Percentiles rank a stretch among this genome's conserved stretches.
Evolutionary conservation across 2,888 invertebrate genomes (phyloP).

Genomic region (Drosophila neonasuta): DNA sequence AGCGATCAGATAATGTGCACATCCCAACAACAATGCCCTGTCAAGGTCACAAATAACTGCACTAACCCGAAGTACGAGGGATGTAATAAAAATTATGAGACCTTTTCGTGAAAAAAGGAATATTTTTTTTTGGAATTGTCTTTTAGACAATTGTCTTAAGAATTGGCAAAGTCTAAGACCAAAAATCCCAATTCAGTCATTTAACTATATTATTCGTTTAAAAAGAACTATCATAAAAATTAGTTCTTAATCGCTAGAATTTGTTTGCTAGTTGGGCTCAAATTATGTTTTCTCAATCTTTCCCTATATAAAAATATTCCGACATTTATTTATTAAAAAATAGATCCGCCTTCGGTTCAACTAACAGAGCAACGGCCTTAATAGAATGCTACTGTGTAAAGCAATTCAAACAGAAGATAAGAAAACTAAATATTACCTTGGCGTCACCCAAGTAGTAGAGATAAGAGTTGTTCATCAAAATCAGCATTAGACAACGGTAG

Average conservation of each 20-base stretch:
- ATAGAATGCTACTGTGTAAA: conserved; percentile 5
- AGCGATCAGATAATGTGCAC: background rate
- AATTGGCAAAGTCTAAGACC: too few relatives aligned
- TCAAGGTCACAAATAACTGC: background rate
- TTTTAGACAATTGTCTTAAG: too few relatives aligned
- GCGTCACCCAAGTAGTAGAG: background rate
- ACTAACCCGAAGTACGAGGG: background rate
- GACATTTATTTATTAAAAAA: background rate
- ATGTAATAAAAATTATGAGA: background rate
- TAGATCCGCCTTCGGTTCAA: background rate
- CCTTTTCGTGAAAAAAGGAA: too few relatives aligned
- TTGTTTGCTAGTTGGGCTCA: too few relatives aligned
- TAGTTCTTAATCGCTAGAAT: too few relatives aligned
- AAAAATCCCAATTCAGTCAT: too few relatives aligned
- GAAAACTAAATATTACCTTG: conserved; percentile 4
- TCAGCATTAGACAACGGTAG: background rate
- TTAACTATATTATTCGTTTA: too few relatives aligned
- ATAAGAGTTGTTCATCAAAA: conserved; percentile 22
- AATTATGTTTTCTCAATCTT: too few relatives aligned
- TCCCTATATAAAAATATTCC: too few relatives aligned
- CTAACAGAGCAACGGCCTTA: conserved; percentile 16
- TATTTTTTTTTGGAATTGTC: too few relatives aligned
- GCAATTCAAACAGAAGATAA: conserved; percentile 12
- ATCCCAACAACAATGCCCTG: background rate
- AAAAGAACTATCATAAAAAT: too few relatives aligned